phyloP scores from a whole-genome alignment of 2,888 invertebrate genomes.

The Heliconius sara region DNA sequence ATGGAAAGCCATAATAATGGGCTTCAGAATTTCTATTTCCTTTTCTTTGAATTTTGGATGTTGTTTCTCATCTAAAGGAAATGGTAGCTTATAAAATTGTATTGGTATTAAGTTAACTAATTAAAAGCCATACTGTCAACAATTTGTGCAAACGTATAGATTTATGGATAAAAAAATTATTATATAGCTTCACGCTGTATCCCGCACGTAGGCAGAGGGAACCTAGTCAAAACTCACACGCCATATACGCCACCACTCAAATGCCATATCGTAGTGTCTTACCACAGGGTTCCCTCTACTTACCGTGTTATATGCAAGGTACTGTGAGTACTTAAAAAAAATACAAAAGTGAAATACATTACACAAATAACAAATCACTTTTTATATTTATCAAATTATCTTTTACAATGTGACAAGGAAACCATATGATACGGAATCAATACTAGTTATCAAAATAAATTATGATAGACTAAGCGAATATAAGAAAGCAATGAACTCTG shows the following conservation, averaged over 20 bases:
- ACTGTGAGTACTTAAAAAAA: no score
- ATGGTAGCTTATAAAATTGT: background rate
- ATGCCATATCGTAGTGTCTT: no score
- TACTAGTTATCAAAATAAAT: background rate
- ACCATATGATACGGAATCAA: background rate
- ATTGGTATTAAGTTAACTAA: no score
- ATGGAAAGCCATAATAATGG: slow-evolving; percentile 3
- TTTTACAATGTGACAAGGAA: background rate
- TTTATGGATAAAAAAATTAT: no score
- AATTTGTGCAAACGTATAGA: background rate
- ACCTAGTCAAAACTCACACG: no score
- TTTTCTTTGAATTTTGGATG: background rate
- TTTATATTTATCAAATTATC: background rate
- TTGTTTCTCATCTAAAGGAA: background rate
- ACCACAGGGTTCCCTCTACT: no score
- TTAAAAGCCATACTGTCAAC: background rate
- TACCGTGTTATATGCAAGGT: no score
- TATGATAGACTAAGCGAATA: background rate
- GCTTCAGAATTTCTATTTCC: slow-evolving; percentile 1
- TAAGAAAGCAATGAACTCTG: background rate
- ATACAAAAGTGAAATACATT: no score
- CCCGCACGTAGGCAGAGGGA: no score
- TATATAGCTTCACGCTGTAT: no score
- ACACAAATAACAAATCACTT: no score
- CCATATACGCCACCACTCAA: no score